phyloP scores from a whole-genome alignment of 1,140 invertebrate genomes.

The Trachymyrmex cornetzi region DNA sequence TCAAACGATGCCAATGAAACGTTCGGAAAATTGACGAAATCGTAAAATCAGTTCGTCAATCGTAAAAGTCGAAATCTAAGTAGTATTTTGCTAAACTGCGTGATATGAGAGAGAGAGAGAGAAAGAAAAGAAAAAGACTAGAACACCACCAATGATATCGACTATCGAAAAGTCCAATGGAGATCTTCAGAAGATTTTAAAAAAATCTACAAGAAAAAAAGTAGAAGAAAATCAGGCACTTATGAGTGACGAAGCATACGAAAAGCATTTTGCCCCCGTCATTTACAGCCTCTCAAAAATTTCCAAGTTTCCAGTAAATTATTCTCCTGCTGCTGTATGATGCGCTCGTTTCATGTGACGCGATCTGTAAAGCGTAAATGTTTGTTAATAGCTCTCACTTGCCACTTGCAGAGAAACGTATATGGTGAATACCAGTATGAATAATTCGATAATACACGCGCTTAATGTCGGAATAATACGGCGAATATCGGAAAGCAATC shows the following conservation, averaged over 20 bases:
- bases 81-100: conserved; percentile 11
- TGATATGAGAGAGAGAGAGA: neutral
- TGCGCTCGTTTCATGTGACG: conserved; percentile 44
- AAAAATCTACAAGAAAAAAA: conserved; percentile 20
- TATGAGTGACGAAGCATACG: conserved; percentile 24
- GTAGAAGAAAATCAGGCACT: conserved; percentile 29
- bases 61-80: conserved; percentile 66
- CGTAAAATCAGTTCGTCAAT: conserved; percentile 59
- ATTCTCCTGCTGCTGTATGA: conserved; percentile 15
- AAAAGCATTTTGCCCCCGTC: conserved; percentile 38
- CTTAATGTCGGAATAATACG: conserved; percentile 62
- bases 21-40: conserved; percentile 66
- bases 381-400: conserved; percentile 60
- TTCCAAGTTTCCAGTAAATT: conserved; percentile 55
- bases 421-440: conserved; percentile 50
- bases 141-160: conserved; percentile 20
- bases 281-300: conserved; percentile 63
- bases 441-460: conserved; percentile 62
- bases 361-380: conserved; percentile 64
- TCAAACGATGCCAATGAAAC: conserved; percentile 37
- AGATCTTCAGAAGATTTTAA: conserved; percentile 42
- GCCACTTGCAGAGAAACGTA: conserved; percentile 50
- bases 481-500: conserved; percentile 54
- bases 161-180: conserved; percentile 61
- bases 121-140: neutral